These are phyloP conservation scores for Tautogolabrus adspersus DNA, from an alignment of 2,113 vertebrate species.

Conservation along the genomic window DNA sequence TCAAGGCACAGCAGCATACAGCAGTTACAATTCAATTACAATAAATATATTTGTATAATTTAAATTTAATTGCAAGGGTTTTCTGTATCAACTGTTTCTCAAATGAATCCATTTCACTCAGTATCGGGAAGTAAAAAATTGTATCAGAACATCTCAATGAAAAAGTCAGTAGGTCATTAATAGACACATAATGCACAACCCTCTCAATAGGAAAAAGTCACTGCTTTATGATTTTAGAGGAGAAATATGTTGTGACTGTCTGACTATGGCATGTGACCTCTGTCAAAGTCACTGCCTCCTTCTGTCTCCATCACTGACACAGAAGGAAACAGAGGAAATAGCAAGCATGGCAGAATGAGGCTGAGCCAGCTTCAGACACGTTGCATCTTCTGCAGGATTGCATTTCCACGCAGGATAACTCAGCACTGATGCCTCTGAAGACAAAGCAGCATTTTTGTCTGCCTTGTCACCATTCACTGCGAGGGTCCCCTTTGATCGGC, in stretches of 20 bases:
- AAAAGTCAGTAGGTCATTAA: background rate
- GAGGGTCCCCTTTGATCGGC: slow-evolving; percentile 23
- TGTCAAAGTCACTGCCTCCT: slow-evolving; percentile 45
- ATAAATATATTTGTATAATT: too few species aligned
- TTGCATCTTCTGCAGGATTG: slow-evolving; percentile 12
- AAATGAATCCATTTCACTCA: too few species aligned
- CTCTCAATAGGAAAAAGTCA: background rate
- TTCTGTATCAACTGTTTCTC: too few species aligned
- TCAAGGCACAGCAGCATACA: background rate
- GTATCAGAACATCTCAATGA: background rate
- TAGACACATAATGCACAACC: background rate
- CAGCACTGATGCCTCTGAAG: slow-evolving; percentile 1
- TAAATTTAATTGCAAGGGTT: too few species aligned
- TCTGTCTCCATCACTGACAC: slow-evolving; percentile 30
- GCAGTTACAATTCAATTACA: too few species aligned
- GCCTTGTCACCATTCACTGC: background rate
- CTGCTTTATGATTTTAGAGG: background rate
- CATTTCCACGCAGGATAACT: slow-evolving; percentile 21
- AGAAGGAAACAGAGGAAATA: slow-evolving; percentile 36
- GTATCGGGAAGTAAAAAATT: background rate
- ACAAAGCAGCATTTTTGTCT: slow-evolving; percentile 10
- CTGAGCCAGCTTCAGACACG: slow-evolving; percentile 35
- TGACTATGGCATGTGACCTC: slow-evolving; percentile 30
- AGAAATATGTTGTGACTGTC: background rate
- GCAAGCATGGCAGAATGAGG: slow-evolving; percentile 63